Base-by-base conservation (phyloP, 2,888 invertebrate species). In the Cotesia congregata region DNA sequence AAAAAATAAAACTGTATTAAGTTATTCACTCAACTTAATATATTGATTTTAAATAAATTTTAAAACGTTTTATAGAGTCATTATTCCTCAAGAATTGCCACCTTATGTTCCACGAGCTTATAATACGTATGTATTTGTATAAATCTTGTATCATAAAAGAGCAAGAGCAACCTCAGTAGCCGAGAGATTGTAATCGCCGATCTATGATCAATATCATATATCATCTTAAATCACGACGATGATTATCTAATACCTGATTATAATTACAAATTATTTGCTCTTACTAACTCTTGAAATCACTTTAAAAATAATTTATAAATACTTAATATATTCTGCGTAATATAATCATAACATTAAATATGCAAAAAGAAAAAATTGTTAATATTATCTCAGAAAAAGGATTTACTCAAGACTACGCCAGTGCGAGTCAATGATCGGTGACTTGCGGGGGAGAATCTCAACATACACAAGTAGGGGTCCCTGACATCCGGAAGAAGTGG, bases 171-270 rank as follows among this genome's bases (percentile, higher is more conserved):
- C 50, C 50, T 50, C 50, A 50, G 50, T 12, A 50, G 50, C 50
- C 50, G 12, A 50, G 50, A 79, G 79, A 79, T 79, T 75, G 65
- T 78, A 62, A 73, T 77, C 74, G 9, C n/a, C 70, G 72, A 70
- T 75, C 67, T 41, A 61, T 62, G 74, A 78, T 78, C 78, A 74
- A 67, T 78, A 71, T 38, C 67, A 75, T 83, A 83, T 83, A 86
- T 83, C 82, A 85, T 81, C 81, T 83, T 77, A 80, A 84, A 87
- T 88, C 88, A 87, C 88, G 87, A 87, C 86, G 82, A 83, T 81
- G 85, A 50, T 12, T 12, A 79, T 84, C 86, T 88, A 88, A 89
- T 88, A 88, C 86, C 85, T 77, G 85, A 84, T 88, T 88, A 88
- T 87, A 88, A 88, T 88, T 88, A 88, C 88, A 88, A 89, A 88